These are phyloP conservation scores for Yponomeuta evonymella DNA, from an alignment of 2,888 invertebrate genomes.

Conservation along the genomic window DNA sequence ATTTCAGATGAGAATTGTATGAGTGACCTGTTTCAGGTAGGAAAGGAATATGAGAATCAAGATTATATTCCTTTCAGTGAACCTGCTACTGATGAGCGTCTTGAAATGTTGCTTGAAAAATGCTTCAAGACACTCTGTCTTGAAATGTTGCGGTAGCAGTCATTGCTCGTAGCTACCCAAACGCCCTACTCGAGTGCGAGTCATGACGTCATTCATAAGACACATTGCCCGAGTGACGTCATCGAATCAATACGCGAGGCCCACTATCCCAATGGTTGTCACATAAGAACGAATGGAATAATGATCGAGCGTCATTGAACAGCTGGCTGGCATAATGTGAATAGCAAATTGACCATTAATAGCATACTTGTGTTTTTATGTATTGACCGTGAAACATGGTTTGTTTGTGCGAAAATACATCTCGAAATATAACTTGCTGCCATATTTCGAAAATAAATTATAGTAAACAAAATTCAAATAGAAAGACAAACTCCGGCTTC, in stretches of 20 bases:
- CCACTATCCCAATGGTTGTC: neutral
- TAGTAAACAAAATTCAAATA: neutral
- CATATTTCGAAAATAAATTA: neutral
- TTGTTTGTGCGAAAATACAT: neutral
- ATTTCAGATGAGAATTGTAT: too few relatives aligned
- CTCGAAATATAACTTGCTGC: too few relatives aligned
- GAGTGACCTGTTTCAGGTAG: too few relatives aligned
- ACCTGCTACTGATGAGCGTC: too few relatives aligned
- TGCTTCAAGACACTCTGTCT: neutral
- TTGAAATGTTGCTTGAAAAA: neutral
- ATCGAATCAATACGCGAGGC: neutral
- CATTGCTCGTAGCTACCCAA: neutral
- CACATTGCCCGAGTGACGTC: neutral
- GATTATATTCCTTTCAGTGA: too few relatives aligned
- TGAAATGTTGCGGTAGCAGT: neutral
- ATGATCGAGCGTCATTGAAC: neutral
- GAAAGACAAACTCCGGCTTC: too few relatives aligned
- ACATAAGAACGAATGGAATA: neutral
- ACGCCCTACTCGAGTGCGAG: neutral
- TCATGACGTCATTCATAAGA: neutral
- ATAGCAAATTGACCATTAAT: slow-evolving; percentile 37
- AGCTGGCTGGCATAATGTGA: slow-evolving; percentile 23
- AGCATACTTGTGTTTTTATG: slow-evolving; percentile 33
- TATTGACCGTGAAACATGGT: slow-evolving; percentile 42
- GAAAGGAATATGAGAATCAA: too few relatives aligned